Conservation (phyloP, 2,113 vertebrate genomes). For the Plecturocebus donacophilus region DNA sequence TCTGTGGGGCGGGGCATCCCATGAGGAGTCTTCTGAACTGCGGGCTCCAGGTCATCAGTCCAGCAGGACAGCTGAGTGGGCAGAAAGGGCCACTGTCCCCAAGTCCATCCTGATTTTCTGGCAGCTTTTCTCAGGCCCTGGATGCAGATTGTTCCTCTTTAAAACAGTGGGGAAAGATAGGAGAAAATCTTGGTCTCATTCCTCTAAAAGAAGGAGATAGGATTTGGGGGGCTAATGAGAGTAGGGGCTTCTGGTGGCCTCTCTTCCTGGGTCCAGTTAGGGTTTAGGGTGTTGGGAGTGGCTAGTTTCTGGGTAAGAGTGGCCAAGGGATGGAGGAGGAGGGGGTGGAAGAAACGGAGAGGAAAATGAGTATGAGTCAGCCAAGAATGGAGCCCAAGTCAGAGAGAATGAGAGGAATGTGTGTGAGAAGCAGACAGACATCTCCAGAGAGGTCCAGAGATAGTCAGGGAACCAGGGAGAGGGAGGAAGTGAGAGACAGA, state of each 20-base stretch:
- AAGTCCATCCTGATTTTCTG: background rate
- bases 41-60: background rate
- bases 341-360: slow-evolving; percentile 32
- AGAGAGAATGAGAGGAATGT: slow-evolving; percentile 70
- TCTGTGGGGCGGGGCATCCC: background rate
- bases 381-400: slow-evolving; percentile 62
- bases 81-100: background rate
- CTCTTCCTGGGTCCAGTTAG: background rate
- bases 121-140: background rate
- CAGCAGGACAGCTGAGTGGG: background rate
- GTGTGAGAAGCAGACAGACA: slow-evolving; percentile 10
- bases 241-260: background rate
- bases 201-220: background rate
- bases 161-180: background rate
- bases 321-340: slow-evolving; percentile 13
- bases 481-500: background rate
- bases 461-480: background rate
- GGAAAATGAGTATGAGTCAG: slow-evolving; percentile 72
- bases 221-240: background rate
- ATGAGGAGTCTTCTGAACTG: background rate
- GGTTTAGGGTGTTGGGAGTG: background rate
- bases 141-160: background rate
- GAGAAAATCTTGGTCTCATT: background rate
- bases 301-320: slow-evolving; percentile 12
- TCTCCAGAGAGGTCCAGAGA: background rate